Conservation (phyloP, 2,888 invertebrate genomes). For the Deilephila porcellus region DNA sequence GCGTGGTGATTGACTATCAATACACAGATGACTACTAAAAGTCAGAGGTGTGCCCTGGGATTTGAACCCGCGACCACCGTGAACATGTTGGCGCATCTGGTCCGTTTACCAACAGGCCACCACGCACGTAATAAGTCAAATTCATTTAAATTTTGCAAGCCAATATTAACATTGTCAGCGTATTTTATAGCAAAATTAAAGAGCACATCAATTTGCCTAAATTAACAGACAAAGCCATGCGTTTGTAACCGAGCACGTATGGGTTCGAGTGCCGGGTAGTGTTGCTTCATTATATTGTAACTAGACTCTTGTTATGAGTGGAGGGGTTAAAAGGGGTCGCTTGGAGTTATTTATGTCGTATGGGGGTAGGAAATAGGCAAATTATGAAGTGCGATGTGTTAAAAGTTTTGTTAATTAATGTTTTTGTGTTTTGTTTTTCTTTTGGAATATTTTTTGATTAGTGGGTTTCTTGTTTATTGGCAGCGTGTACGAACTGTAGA, state of each 20-base stretch:
- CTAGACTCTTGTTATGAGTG: constrained; percentile 34
- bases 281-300: constrained; percentile 51
- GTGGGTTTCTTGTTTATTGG: too few relatives aligned
- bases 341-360: constrained; percentile 10
- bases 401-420: not conserved
- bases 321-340: constrained; percentile 23
- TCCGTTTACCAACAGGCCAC: too few relatives aligned
- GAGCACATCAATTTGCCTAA: constrained; percentile 14
- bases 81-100: too few relatives aligned
- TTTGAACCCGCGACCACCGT: too few relatives aligned
- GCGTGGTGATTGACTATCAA: too few relatives aligned
- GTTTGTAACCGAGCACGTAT: not conserved
- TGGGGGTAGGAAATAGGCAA: not conserved
- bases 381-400: not conserved
- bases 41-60: too few relatives aligned
- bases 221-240: constrained; percentile 27
- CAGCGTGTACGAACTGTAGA: too few relatives aligned
- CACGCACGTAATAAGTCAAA: too few relatives aligned
- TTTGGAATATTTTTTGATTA: too few relatives aligned
- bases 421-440: not conserved
- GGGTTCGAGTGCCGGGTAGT: constrained; percentile 34
- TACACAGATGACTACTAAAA: too few relatives aligned
- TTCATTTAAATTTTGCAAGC: not conserved
- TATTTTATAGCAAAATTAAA: constrained; percentile 18
- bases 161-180: not conserved